These are phyloP conservation scores for Orius insidiosus DNA, from an alignment of 1,140 invertebrate genomes.

Conservation along the genomic window DNA sequence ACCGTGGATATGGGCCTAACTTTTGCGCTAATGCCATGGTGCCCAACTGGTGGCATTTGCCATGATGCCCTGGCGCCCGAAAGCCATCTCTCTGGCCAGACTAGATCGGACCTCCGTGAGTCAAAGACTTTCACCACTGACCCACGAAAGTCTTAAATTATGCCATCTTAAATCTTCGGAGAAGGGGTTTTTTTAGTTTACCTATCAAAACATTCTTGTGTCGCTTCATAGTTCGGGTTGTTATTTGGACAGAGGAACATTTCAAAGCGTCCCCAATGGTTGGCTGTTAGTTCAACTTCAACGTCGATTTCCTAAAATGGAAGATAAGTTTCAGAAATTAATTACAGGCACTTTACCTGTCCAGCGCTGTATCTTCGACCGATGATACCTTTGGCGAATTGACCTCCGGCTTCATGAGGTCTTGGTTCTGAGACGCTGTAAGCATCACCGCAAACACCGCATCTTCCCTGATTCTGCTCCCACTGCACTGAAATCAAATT, in stretches of 20 bases:
- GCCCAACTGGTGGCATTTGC: too few relatives aligned
- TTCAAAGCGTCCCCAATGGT: slow-evolving; percentile 74
- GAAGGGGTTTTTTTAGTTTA: slow-evolving; percentile 24
- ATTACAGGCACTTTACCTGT: slow-evolving; percentile 34
- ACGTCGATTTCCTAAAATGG: slow-evolving; percentile 62
- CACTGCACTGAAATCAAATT: slow-evolving; percentile 49
- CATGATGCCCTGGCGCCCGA: too few relatives aligned
- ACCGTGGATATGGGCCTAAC: too few relatives aligned
- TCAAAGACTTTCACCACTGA: too few relatives aligned
- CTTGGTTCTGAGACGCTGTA: slow-evolving; percentile 51
- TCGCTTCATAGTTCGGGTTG: slow-evolving; percentile 53
- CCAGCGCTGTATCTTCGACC: slow-evolving; percentile 61
- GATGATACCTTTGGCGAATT: slow-evolving; percentile 70
- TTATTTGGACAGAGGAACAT: slow-evolving; percentile 72
- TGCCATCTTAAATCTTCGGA: too few relatives aligned
- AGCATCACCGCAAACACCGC: slow-evolving; percentile 78
- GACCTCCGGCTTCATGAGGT: slow-evolving; percentile 74
- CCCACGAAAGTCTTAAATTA: too few relatives aligned
- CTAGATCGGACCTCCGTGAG: too few relatives aligned
- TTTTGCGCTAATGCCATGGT: too few relatives aligned
- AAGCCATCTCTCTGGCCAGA: too few relatives aligned
- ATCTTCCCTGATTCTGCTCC: slow-evolving; percentile 65
- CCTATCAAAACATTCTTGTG: slow-evolving; percentile 67
- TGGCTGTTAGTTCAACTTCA: slow-evolving; percentile 74
- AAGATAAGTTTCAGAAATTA: slow-evolving; percentile 8